Evolutionary conservation across 2,888 invertebrate genomes (phyloP).

Genomic region (Hirtodrosophila alboralis): DNA sequence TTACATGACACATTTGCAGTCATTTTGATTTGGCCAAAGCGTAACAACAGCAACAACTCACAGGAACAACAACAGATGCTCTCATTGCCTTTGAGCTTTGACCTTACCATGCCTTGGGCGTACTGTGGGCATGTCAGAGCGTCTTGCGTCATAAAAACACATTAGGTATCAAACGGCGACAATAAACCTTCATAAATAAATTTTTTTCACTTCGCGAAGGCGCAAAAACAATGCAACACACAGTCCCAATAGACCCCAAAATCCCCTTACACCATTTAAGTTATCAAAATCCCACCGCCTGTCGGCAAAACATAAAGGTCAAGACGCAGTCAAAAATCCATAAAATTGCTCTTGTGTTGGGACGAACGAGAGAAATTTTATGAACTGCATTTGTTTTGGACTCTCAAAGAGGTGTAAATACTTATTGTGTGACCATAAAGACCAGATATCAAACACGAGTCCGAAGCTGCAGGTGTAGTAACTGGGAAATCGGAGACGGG

Average conservation of each 20-base stretch:
- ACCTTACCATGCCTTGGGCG: slow-evolving; percentile 47
- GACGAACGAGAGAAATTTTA: slow-evolving; percentile 33
- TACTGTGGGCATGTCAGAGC: slow-evolving; percentile 39
- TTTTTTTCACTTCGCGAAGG: slow-evolving; percentile 34
- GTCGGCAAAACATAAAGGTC: slow-evolving; percentile 7
- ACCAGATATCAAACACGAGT: slow-evolving; percentile 1
- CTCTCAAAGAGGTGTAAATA: slow-evolving; percentile 55
- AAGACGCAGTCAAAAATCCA: slow-evolving; percentile 19
- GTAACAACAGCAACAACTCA: slow-evolving; percentile 7
- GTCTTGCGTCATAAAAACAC: slow-evolving; percentile 71
- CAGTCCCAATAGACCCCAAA: neutral
- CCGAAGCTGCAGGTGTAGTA: slow-evolving; percentile 27
- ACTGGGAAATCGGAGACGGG: neutral
- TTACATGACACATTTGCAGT: slow-evolving; percentile 70
- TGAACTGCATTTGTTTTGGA: slow-evolving; percentile 42
- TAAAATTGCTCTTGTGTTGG: slow-evolving; percentile 23
- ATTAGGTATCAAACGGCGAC: slow-evolving; percentile 70
- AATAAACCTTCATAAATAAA: slow-evolving; percentile 72
- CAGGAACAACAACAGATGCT: slow-evolving; percentile 46
- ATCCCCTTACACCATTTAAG: neutral
- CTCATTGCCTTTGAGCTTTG: slow-evolving; percentile 64
- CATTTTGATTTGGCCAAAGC: slow-evolving; percentile 63
- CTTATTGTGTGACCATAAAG: slow-evolving; percentile 37
- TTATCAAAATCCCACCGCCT: neutral
- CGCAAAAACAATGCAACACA: slow-evolving; percentile 7